These are phyloP conservation scores for Eulemur rufifrons DNA, from an alignment of 2,113 vertebrate species.

Conservation along the genomic window DNA sequence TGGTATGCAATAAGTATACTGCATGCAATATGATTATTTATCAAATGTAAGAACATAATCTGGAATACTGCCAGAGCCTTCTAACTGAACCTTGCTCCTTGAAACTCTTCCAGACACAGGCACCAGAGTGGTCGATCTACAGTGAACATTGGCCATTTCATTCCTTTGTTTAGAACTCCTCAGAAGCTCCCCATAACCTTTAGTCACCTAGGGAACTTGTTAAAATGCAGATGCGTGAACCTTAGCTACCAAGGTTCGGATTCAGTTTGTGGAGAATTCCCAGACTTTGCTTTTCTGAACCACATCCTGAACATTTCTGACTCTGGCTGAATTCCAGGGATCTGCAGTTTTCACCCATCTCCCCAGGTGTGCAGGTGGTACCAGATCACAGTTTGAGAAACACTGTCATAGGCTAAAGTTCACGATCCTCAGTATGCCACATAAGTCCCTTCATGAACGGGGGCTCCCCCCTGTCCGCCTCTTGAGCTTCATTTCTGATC, in stretches of 20 bases:
- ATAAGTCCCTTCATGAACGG: not conserved
- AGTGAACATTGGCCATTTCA: conserved; percentile 26
- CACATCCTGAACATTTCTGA: not conserved
- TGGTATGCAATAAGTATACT: not conserved
- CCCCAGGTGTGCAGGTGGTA: not conserved
- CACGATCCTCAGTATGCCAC: not conserved
- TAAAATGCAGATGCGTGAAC: not conserved
- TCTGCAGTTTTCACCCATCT: not conserved
- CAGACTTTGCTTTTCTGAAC: not conserved
- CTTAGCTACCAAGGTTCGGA: not conserved
- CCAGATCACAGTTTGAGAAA: conserved; percentile 3
- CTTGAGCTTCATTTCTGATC: conserved; percentile 1
- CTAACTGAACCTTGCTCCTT: conserved; percentile 23
- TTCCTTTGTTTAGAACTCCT: not conserved
- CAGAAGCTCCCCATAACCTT: not conserved
- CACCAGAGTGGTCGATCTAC: not conserved
- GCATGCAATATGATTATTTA: not conserved
- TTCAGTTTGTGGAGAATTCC: not conserved
- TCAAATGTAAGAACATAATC: conserved; percentile 9
- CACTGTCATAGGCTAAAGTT: not conserved
- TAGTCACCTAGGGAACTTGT: not conserved
- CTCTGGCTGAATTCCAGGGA: not conserved
- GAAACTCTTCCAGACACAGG: conserved; percentile 46
- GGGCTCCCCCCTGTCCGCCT: not conserved
- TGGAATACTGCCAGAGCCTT: not conserved